phyloP scores from a whole-genome alignment of 2,113 vertebrate species.

The Clinocottus analis region DNA sequence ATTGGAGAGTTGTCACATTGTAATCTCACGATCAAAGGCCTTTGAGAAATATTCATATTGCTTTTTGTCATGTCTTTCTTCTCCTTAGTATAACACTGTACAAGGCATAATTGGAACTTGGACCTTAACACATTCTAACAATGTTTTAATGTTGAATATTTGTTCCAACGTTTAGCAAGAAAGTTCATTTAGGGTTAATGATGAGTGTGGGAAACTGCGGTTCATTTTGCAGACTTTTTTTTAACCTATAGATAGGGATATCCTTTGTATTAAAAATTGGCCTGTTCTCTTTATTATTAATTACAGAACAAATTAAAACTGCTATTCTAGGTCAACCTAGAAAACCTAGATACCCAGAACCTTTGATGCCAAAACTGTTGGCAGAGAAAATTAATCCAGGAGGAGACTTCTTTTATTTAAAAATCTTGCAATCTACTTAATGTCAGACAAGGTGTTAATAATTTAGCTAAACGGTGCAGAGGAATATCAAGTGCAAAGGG shows the following conservation, averaged over 20 bases:
- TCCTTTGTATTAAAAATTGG: background rate
- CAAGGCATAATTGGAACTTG: background rate
- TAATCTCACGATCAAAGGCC: slow-evolving; percentile 38
- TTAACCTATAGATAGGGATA: background rate
- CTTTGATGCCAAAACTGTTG: background rate
- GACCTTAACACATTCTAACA: background rate
- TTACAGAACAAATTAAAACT: background rate
- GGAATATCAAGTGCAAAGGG: slow-evolving; percentile 35
- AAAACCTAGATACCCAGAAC: background rate
- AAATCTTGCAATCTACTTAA: slow-evolving; percentile 27
- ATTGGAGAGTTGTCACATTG: background rate
- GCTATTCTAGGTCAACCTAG: background rate
- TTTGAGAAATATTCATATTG: slow-evolving; percentile 22
- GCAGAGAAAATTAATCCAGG: background rate
- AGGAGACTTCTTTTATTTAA: background rate
- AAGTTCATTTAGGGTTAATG: background rate
- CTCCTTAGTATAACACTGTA: background rate
- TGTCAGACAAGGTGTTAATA: slow-evolving; percentile 37
- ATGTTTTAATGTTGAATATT: background rate
- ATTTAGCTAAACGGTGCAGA: slow-evolving; percentile 34
- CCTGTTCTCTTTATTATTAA: background rate
- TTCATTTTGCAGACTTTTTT: background rate
- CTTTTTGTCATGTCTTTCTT: background rate
- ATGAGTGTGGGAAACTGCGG: background rate
- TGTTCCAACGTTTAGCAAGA: background rate